These are phyloP conservation scores for Procambarus clarkii DNA, from an alignment of 1,140 invertebrate genomes.

Conservation along the genomic window DNA sequence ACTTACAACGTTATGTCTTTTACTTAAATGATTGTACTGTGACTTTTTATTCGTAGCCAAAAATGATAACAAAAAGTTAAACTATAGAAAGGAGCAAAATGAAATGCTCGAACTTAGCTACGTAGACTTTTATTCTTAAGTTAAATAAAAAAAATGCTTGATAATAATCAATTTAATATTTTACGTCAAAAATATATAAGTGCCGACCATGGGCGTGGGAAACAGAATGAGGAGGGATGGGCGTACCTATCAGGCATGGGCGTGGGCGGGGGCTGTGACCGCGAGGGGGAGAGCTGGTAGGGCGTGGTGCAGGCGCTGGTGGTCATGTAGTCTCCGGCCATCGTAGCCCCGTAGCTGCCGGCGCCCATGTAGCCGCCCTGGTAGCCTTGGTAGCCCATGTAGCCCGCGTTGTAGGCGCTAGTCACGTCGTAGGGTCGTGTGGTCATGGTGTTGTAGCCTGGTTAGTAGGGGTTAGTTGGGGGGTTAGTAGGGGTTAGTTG, in stretches of 20 bases:
- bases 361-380: constrained; percentile 72
- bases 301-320: constrained; percentile 71
- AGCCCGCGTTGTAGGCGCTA: constrained; percentile 70
- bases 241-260: constrained; percentile 71
- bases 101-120: too few species aligned
- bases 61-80: too few species aligned
- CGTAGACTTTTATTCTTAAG: too few species aligned
- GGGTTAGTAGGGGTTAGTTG: constrained; percentile 30
- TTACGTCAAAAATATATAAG: too few species aligned
- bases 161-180: too few species aligned
- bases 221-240: too few species aligned
- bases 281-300: constrained; percentile 72
- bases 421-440: constrained; percentile 71
- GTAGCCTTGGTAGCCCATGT: constrained; percentile 73
- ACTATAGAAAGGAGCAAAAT: too few species aligned
- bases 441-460: constrained; percentile 72
- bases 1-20: too few species aligned
- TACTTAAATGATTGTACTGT: too few species aligned
- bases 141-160: too few species aligned
- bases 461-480: constrained; percentile 41
- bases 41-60: too few species aligned
- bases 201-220: too few species aligned
- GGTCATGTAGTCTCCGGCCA: constrained; percentile 72
- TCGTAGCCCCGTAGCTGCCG: constrained; percentile 67
- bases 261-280: constrained; percentile 70